These are phyloP conservation scores for Solen grandis DNA, from an alignment of 1,140 invertebrate species.

Conservation along the genomic window DNA sequence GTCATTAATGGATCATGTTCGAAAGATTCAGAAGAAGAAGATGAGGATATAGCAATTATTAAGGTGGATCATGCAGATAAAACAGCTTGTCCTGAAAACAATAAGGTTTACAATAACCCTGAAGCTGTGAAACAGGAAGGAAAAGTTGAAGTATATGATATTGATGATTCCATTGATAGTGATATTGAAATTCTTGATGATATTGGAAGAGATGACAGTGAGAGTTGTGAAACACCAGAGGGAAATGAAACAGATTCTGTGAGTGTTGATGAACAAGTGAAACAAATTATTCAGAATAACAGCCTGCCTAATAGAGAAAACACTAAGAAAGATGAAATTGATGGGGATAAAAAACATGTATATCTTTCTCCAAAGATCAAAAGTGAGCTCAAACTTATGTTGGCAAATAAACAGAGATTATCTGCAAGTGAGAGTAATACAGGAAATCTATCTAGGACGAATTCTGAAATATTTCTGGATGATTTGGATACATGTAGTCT, in stretches of 20 bases:
- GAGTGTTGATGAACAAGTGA: not conserved
- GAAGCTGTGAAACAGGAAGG: not conserved
- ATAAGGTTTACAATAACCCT: not conserved
- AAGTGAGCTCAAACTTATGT: too few relatives aligned
- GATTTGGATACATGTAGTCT: too few relatives aligned
- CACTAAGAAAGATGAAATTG: conserved; percentile 28
- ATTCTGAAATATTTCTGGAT: too few relatives aligned
- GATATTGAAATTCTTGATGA: conserved; percentile 41
- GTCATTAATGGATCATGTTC: not conserved
- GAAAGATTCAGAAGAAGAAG: not conserved
- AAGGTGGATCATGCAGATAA: not conserved
- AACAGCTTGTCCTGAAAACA: not conserved
- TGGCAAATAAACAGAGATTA: too few relatives aligned
- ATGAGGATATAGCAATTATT: not conserved
- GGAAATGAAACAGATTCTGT: not conserved
- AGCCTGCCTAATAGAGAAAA: too few relatives aligned
- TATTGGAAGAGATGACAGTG: too few relatives aligned
- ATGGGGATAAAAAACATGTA: conserved; percentile 17
- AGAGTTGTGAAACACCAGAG: too few relatives aligned
- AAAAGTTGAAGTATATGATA: conserved; percentile 13
- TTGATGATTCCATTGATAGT: conserved; percentile 44
- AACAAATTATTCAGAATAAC: not conserved
- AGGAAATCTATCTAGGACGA: too few relatives aligned
- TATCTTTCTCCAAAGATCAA: too few relatives aligned
- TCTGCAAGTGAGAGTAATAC: too few relatives aligned